Evolutionary conservation across 2,797 vertebrate species (phyloP), one percentile per base, ranked within the genome.

Genomic region (Eurystomus glaucurus): DNA sequence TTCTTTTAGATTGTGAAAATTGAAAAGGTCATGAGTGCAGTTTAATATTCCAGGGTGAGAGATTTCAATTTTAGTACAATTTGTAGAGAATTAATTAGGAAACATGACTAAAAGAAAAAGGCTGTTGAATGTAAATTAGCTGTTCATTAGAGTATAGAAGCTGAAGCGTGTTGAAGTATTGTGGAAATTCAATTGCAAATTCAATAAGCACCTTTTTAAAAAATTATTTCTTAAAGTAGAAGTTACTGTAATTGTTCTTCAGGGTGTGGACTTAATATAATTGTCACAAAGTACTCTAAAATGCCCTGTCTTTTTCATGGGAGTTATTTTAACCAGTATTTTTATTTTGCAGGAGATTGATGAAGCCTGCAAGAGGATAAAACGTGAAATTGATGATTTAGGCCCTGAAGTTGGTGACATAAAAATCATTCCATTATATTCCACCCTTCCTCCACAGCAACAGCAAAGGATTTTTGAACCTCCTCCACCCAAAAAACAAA

Each of bases 341-440:
- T 92, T 81, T 93, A 14, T 95, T 96, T 96, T 96, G 50, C 94
- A 99, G 99, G 99, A 99, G 99, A 99, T 99, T 70, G 99, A 99
- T 94, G 99, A 99, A 98, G 99, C 99, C 57, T 99, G 99, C 97
- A 99, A 99, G 97, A 98, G 99, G 95, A 99, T 99, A 98, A 99
- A 99, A 93, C 99, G 99, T 35, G 99, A 99, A 97, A 99, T 99
- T 20, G 99, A 99, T 96, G 99, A 99, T 97, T 98, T 99, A 35
- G 99, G 99, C 51, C 99, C 99, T 71, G 99, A 99, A 97, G 99
- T 99, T 90, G 99, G 99, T 79, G 99, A 99, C 96, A 99, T 99
- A 97, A 99, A 99, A 98, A 99, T 99, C 98, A 99, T 99, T 98
- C 99, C 99, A n/a, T 98, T 99, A 68, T 99, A 99, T 97, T 99